phyloP scores from a whole-genome alignment of 2,888 invertebrate genomes.

The Stenchaetothrips biformis region DNA sequence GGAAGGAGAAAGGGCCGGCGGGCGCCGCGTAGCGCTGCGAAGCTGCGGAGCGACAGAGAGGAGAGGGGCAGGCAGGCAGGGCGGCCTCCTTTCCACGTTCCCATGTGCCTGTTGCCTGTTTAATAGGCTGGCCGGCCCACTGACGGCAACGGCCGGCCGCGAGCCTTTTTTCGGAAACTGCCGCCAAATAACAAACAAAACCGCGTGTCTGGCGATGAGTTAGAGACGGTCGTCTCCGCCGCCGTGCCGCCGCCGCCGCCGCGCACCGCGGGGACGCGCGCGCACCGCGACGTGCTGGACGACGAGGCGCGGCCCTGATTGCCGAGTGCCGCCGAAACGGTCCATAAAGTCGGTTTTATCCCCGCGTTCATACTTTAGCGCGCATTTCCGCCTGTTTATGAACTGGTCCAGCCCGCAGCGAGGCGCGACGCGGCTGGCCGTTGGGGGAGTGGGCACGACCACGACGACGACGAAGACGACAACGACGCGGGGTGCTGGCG shows the following conservation, averaged over 20 bases:
- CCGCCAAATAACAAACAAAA: too few species aligned
- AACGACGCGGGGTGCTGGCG: too few species aligned
- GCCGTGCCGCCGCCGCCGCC: background rate
- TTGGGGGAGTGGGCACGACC: background rate
- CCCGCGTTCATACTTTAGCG: background rate
- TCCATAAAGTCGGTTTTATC: background rate
- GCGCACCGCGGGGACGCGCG: background rate
- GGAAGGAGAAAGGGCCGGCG: background rate
- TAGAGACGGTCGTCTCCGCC: background rate
- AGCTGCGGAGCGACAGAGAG: too few species aligned
- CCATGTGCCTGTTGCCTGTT: conserved; percentile 12
- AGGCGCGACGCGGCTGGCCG: background rate
- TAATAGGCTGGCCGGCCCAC: background rate
- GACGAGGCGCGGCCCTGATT: background rate
- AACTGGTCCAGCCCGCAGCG: background rate
- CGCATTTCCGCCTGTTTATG: conserved; percentile 6
- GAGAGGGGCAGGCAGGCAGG: background rate
- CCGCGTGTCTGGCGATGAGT: too few species aligned
- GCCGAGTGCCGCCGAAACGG: background rate
- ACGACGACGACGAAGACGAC: too few species aligned
- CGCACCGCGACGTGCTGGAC: background rate
- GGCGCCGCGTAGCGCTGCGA: background rate
- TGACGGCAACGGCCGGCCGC: too few species aligned
- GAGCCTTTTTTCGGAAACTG: too few species aligned
- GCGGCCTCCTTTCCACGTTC: conserved; percentile 18